These are phyloP conservation scores for Octopus sinensis DNA, from an alignment of 1,140 invertebrate species.

Conservation along the genomic window DNA sequence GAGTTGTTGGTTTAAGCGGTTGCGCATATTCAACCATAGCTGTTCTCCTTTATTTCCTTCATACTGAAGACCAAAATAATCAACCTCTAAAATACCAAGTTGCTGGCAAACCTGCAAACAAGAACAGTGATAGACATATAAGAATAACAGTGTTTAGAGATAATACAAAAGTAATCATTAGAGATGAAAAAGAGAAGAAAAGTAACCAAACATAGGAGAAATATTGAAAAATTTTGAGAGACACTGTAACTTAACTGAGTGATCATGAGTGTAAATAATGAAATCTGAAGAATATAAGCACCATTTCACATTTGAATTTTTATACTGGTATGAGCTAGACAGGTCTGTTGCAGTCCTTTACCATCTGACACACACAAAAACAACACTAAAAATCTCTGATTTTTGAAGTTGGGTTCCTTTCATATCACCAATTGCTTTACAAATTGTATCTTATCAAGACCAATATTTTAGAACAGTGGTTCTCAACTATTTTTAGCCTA, in stretches of 20 bases:
- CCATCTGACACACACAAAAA: no score
- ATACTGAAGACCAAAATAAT: slow-evolving; percentile 81
- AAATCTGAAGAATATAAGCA: background rate
- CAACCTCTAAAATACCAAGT: slow-evolving; percentile 77
- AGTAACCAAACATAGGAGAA: background rate
- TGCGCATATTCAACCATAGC: slow-evolving; percentile 80
- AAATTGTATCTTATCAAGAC: no score
- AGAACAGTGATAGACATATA: slow-evolving; percentile 11
- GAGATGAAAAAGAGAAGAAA: background rate
- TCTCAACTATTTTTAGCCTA: no score
- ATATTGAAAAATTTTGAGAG: background rate
- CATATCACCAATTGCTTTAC: no score
- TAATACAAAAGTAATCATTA: background rate
- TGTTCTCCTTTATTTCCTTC: slow-evolving; percentile 68
- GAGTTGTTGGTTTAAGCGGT: slow-evolving; percentile 74
- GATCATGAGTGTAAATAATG: background rate
- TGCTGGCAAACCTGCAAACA: slow-evolving; percentile 73
- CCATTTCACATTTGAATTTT: background rate
- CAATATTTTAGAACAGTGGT: no score
- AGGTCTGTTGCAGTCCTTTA: no score
- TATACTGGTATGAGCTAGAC: background rate
- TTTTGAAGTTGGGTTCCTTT: no score
- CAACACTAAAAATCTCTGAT: no score
- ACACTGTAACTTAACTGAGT: background rate
- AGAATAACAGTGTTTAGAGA: background rate